phyloP scores from a whole-genome alignment of 2,113 vertebrate genomes.

The Aegithalos caudatus region DNA sequence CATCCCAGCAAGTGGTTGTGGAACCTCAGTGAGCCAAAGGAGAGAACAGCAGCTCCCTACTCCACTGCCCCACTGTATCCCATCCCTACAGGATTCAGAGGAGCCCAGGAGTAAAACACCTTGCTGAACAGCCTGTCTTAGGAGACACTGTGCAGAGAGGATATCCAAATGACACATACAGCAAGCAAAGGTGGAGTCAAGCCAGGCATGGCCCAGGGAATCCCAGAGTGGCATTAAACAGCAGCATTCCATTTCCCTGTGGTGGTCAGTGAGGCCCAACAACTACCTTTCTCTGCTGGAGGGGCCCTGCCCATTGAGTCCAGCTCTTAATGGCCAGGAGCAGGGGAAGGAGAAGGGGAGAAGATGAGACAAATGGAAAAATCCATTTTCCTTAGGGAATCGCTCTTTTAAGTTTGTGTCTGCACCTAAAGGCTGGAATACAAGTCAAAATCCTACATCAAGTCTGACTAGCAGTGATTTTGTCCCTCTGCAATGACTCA shows the following conservation, averaged over 20 bases:
- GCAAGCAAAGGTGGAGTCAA: neutral
- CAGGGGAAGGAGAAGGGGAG: neutral
- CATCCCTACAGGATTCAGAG: fast-evolving
- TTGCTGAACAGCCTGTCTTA: neutral
- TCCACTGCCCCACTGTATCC: neutral
- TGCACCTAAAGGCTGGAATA: neutral
- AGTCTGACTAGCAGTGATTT: neutral
- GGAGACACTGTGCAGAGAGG: neutral
- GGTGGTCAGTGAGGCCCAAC: neutral
- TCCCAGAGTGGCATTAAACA: neutral
- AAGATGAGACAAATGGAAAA: neutral
- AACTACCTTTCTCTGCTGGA: neutral
- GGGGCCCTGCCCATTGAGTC: neutral
- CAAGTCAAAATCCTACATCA: neutral
- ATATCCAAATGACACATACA: fast-evolving
- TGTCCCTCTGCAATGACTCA: neutral
- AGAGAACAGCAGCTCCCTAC: neutral
- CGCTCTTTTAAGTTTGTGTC: neutral
- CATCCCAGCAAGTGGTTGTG: neutral
- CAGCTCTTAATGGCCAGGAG: neutral
- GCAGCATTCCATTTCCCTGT: neutral
- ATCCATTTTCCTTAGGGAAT: neutral
- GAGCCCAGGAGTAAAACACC: neutral
- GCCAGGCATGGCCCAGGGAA: neutral
- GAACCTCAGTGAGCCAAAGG: neutral